Evolutionary conservation across 92 coral and sea anemone species (phyloP).

Genomic region (Blastomussa wellsi): DNA sequence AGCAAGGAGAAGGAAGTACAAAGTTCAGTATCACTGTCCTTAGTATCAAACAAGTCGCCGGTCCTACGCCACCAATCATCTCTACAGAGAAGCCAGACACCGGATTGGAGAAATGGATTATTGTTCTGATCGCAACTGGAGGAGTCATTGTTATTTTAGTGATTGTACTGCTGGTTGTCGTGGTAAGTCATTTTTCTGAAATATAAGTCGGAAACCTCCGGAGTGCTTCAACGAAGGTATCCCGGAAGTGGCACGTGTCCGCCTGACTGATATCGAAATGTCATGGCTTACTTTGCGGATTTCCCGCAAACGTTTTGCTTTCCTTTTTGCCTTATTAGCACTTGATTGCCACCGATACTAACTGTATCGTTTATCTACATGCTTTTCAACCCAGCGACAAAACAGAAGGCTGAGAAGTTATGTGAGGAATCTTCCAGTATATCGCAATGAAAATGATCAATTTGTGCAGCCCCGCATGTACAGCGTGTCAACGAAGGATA

Average conservation of each 20-base stretch:
- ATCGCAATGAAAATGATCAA: neutral
- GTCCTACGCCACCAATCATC: neutral
- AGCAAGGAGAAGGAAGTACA: neutral
- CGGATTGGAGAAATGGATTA: constrained; percentile 13
- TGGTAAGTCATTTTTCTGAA: neutral
- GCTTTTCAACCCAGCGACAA: neutral
- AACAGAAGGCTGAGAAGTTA: constrained; percentile 15
- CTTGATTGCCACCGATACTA: neutral
- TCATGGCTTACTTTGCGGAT: neutral
- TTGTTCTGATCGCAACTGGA: constrained; percentile 17
- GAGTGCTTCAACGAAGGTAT: too few species aligned
- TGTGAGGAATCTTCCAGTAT: neutral
- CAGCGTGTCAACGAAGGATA: neutral
- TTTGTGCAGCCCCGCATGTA: constrained; percentile 11
- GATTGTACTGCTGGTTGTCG: neutral
- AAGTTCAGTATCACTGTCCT: neutral
- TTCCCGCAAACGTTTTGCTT: neutral
- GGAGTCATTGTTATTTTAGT: constrained; percentile 17
- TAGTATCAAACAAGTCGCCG: neutral
- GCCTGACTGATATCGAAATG: too few species aligned
- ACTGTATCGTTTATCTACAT: neutral
- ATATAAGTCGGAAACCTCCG: too few species aligned
- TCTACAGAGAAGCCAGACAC: neutral
- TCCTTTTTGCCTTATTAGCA: neutral
- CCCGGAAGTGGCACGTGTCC: too few species aligned